Evolutionary conservation across 1,140 invertebrate genomes (phyloP).

Genomic region (Gyrodactylus salaris): DNA sequence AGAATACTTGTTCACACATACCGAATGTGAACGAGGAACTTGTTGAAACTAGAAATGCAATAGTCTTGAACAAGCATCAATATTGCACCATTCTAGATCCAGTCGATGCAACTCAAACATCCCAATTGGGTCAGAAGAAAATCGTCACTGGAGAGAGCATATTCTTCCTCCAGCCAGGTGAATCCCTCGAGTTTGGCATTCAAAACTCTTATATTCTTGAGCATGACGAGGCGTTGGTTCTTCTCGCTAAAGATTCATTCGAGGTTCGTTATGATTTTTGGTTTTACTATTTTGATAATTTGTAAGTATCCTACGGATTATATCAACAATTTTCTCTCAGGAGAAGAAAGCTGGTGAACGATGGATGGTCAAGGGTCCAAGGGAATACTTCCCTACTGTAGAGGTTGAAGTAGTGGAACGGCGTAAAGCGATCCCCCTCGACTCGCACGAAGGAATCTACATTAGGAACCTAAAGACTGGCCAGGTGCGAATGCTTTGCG

Average conservation of each 20-base stretch:
- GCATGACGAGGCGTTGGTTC: slow-evolving; percentile 24
- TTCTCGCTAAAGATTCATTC: slow-evolving; percentile 20
- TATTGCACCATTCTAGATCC: slow-evolving; percentile 25
- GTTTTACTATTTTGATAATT: not conserved
- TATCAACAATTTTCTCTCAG: slow-evolving; percentile 6
- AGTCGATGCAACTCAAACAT: slow-evolving; percentile 18
- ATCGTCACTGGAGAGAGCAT: slow-evolving; percentile 22
- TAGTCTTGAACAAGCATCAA: slow-evolving; percentile 21
- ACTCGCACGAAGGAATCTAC: slow-evolving; percentile 27
- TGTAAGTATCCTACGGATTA: no score
- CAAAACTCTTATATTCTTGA: slow-evolving; percentile 22
- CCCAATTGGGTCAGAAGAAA: slow-evolving; percentile 22
- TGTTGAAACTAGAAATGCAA: slow-evolving; percentile 20
- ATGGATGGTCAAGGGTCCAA: slow-evolving; percentile 25
- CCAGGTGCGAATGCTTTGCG: slow-evolving; percentile 19
- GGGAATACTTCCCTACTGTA: slow-evolving; percentile 24
- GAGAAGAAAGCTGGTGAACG: slow-evolving; percentile 20
- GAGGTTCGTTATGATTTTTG: slow-evolving; percentile 12
- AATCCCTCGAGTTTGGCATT: slow-evolving; percentile 21
- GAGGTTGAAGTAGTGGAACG: slow-evolving; percentile 23
- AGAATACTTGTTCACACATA: slow-evolving; percentile 23
- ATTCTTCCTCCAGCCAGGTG: slow-evolving; percentile 24
- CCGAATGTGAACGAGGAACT: slow-evolving; percentile 25
- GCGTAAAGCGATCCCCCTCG: slow-evolving; percentile 22
- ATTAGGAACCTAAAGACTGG: slow-evolving; percentile 24